Conservation (phyloP, 2,888 invertebrate species). For the Sesia bembeciformis region DNA sequence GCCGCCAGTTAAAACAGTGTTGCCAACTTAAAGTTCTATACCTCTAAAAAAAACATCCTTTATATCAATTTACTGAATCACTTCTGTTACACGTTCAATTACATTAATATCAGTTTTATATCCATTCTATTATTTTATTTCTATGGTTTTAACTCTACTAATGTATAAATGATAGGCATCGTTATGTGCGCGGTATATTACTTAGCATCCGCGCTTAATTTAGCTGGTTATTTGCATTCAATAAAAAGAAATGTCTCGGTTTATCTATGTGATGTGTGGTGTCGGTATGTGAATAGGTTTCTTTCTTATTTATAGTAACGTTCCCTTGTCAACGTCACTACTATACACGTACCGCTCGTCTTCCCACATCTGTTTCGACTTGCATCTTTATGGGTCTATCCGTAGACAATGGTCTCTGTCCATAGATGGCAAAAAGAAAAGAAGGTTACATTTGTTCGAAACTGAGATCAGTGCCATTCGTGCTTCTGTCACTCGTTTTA, state of each 20-base stretch:
- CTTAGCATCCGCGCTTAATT: not conserved
- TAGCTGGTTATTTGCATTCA: not conserved
- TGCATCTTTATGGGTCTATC: not conserved
- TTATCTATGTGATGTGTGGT: not conserved
- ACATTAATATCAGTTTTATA: too few species aligned
- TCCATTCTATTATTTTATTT: too few species aligned
- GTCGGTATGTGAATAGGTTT: not conserved
- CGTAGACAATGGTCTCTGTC: constrained; percentile 22
- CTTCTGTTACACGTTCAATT: too few species aligned
- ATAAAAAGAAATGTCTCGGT: not conserved
- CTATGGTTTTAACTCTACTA: too few species aligned
- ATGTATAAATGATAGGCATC: not conserved
- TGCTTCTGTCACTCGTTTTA: too few species aligned
- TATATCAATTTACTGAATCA: too few species aligned
- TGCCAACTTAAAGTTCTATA: too few species aligned
- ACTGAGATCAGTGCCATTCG: not conserved
- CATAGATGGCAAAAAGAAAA: constrained; percentile 18
- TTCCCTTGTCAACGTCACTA: constrained; percentile 1
- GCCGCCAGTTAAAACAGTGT: too few species aligned
- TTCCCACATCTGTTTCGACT: not conserved
- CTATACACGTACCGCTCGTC: not conserved
- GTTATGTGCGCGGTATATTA: not conserved
- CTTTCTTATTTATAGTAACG: not conserved
- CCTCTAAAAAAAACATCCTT: too few species aligned
- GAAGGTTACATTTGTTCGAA: constrained; percentile 1